phyloP scores from a whole-genome alignment of 64 coral and sea anemone genomes.

The Stichodactyla helianthus region DNA sequence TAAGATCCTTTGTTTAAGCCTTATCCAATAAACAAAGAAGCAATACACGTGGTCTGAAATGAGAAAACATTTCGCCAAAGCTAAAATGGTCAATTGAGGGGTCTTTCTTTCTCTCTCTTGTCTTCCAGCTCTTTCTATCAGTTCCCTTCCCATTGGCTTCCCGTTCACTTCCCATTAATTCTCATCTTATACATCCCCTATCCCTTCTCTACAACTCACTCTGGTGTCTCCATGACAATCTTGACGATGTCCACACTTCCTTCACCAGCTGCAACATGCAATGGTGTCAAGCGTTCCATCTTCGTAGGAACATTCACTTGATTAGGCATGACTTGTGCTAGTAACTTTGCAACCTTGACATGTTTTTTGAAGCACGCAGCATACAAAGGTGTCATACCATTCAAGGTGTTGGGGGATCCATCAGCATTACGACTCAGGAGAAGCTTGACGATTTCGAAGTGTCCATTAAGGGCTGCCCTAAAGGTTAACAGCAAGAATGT shows the following conservation, averaged over 20 bases:
- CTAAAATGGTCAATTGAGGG: no score
- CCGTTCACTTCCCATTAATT: no score
- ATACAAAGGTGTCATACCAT: slow-evolving; percentile 89
- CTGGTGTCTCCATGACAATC: slow-evolving; percentile 64
- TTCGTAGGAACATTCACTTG: slow-evolving; percentile 56
- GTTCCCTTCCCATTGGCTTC: no score
- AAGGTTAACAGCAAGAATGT: no score
- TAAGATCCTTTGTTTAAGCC: no score
- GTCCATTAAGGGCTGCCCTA: slow-evolving; percentile 74
- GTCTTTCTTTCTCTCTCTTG: no score
- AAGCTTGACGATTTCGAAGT: slow-evolving; percentile 66
- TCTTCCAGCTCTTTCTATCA: no score
- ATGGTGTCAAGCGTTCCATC: slow-evolving; percentile 64
- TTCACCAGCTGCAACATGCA: slow-evolving; percentile 81
- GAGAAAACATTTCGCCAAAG: no score
- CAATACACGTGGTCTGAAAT: no score
- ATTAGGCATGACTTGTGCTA: slow-evolving; percentile 67
- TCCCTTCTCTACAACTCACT: slow-evolving; percentile 52
- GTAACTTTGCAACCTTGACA: slow-evolving; percentile 58
- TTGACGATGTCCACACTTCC: slow-evolving; percentile 65
- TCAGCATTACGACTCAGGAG: slow-evolving; percentile 60
- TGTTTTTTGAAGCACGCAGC: slow-evolving; percentile 70
- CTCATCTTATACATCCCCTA: no score
- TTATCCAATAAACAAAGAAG: no score
- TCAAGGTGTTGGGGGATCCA: slow-evolving; percentile 64